A percentile compares a stretch with the other conserved stretches of the same genome.
Evolutionary conservation across 2,888 invertebrate species (phyloP).

Genomic region (Silvanus unidentatus): DNA sequence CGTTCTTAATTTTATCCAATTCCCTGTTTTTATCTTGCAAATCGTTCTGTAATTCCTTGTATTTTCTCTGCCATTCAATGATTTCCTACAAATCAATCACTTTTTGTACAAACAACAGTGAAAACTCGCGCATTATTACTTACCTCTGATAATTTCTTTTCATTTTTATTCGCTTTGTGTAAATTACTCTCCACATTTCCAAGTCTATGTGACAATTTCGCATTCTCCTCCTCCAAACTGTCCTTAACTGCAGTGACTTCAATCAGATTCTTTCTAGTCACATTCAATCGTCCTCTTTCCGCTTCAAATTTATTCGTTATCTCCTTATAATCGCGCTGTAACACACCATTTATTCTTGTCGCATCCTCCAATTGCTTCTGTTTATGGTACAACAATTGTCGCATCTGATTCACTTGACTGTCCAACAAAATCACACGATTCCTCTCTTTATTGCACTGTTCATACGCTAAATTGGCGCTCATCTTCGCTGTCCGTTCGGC

Average conservation of each 20-base stretch:
- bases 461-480: constrained; percentile 50
- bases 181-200: constrained; percentile 35
- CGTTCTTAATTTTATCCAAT: constrained; percentile 29
- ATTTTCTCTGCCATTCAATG: constrained; percentile 28
- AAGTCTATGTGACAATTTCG: constrained; percentile 28
- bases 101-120: constrained; percentile 25
- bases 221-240: constrained; percentile 30
- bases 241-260: constrained; percentile 17
- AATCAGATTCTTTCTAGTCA: constrained; percentile 16
- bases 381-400: constrained; percentile 48
- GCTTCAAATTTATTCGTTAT: constrained; percentile 25
- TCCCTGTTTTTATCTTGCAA: constrained; percentile 27
- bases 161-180: constrained; percentile 33
- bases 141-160: too few species aligned
- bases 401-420: constrained; percentile 47
- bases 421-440: constrained; percentile 49
- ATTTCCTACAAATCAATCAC: constrained; percentile 29
- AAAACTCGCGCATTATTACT: constrained; percentile 40
- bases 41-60: constrained; percentile 24
- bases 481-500: constrained; percentile 49
- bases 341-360: constrained; percentile 32
- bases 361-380: constrained; percentile 49
- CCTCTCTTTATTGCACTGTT: constrained; percentile 48
- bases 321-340: constrained; percentile 11
- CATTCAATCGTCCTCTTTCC: constrained; percentile 28